A percentile compares a stretch with the other conserved stretches of the same genome.
Conservation (phyloP, 2,113 vertebrate species). For the Gasterosteus aculeatus region DNA sequence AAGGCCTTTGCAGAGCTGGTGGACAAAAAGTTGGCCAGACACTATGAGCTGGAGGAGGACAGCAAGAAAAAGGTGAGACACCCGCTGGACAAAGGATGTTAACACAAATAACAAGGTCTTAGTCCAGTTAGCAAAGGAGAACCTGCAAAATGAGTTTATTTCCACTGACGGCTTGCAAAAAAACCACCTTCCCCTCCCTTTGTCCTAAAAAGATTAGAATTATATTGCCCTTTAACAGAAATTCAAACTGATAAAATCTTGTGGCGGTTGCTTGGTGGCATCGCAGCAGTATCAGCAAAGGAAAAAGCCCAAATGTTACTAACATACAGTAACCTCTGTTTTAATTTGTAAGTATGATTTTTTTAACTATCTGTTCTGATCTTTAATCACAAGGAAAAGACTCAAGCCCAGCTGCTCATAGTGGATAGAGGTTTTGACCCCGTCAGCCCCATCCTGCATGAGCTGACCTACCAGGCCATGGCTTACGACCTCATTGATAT, state of each 20-base stretch:
- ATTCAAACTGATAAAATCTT: neutral
- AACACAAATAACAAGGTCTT: slow-evolving; percentile 37
- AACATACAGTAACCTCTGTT: neutral
- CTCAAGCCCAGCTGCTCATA: slow-evolving; percentile 93
- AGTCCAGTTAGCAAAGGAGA: slow-evolving; percentile 10
- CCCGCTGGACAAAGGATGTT: slow-evolving; percentile 18
- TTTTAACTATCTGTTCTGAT: slow-evolving; percentile 27
- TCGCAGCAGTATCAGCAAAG: no score
- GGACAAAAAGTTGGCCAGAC: slow-evolving; percentile 87
- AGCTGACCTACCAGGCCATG: slow-evolving; percentile 99
- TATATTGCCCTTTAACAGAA: neutral
- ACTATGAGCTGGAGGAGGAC: slow-evolving; percentile 89
- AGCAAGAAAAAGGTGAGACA: slow-evolving; percentile 88
- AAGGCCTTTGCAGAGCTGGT: slow-evolving; percentile 89
- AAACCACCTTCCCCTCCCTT: neutral
- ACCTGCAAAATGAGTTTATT: neutral
- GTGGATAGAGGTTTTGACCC: slow-evolving; percentile 95
- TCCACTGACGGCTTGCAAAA: neutral
- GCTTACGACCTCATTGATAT: slow-evolving; percentile 94
- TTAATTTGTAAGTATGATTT: neutral
- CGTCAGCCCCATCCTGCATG: slow-evolving; percentile 93
- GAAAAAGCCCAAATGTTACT: neutral
- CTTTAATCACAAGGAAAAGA: slow-evolving; percentile 86
- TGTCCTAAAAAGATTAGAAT: neutral
- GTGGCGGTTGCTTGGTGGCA: neutral